Evolutionary conservation across 2,113 vertebrate genomes (phyloP), one percentile per base, ranked within the genome.

Genomic region (Upupa epops): DNA sequence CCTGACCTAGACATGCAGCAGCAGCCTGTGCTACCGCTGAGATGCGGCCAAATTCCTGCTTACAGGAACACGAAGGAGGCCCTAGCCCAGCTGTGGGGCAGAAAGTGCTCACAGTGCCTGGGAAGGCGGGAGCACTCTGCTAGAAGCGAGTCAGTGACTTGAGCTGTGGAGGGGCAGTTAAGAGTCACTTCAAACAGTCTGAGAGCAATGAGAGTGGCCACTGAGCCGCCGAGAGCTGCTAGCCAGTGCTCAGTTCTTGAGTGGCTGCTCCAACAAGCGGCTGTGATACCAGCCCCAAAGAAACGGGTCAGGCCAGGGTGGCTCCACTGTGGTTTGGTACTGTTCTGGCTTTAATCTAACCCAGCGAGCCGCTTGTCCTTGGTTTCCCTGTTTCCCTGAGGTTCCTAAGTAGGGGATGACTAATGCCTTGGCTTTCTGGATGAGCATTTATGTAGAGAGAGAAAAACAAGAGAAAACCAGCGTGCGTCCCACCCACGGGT

Each of bases 391-490:
- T 70, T 91, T 89, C 37, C 89, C 60, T 21, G 3, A 16, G 51
- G 42, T 79, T 92, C 49, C 85, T 72, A 68, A 90, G 64, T 45
- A 60, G 60, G 29, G 42, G 88, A 88, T 92, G 95, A 95, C 65
- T 91, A 88, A 96, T 86, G 56, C 64, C 88, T 95, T 94, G 90
- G 93, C 92, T 95, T 90, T 60, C 52, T 29, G 40, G 72, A 74
- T 76, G 92, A 91, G 76, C 92, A 77, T 95, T 96, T 95, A 94
- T 77, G 70, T 87, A 85, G 87, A 83, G 85, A 85, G 82, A 46
- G 77, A 85, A 94, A 94, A 94, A 87, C 92, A 93, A 77, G 83
- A 89, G 72, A 89, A 95, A 91, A 86, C 78, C 79, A 94, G 88
- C 83, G 64, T 90, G 90, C 88, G 72, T 95, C 73, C 86, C 92